These are phyloP conservation scores for Trypoxylon attenuatum DNA, from an alignment of 2,888 invertebrate species.

Conservation along the genomic window DNA sequence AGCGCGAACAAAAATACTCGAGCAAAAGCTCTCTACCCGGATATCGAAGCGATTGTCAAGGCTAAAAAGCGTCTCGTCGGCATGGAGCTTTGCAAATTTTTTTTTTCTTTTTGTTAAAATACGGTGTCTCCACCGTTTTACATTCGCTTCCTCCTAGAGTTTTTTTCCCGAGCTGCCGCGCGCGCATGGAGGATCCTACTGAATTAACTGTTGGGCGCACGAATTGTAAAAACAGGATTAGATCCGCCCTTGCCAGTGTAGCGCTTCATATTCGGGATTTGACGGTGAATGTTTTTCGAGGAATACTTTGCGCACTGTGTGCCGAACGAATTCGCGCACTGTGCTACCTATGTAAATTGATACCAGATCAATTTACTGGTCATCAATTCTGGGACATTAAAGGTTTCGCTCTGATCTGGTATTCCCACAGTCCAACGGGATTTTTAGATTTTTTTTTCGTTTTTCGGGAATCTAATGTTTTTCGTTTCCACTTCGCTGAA, in stretches of 20 bases:
- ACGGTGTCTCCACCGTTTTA: slow-evolving; percentile 16
- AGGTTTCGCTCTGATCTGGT: no score
- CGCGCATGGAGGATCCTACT: slow-evolving; percentile 12
- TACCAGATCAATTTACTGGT: neutral
- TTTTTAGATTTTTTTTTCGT: no score
- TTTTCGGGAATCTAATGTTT: no score
- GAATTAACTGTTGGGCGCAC: slow-evolving; percentile 14
- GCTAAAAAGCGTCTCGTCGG: slow-evolving; percentile 10
- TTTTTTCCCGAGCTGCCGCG: slow-evolving; percentile 9
- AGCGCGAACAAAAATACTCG: slow-evolving; percentile 5
- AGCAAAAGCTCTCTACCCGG: neutral
- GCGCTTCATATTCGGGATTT: slow-evolving; percentile 21
- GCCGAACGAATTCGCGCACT: slow-evolving; percentile 27
- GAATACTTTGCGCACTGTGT: no score
- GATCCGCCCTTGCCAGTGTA: slow-evolving; percentile 20
- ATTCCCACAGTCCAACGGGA: no score
- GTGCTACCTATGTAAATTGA: neutral
- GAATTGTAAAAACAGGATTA: slow-evolving; percentile 30
- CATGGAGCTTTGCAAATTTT: slow-evolving; percentile 1
- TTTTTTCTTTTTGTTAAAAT: neutral
- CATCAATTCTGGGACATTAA: neutral
- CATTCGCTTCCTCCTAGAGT: slow-evolving; percentile 13
- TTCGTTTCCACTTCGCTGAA: no score
- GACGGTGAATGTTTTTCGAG: slow-evolving; percentile 14
- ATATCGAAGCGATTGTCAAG: slow-evolving; percentile 15